Evolutionary conservation across 2,888 invertebrate species (phyloP).

Genomic region (Drosophila setosimentum): DNA sequence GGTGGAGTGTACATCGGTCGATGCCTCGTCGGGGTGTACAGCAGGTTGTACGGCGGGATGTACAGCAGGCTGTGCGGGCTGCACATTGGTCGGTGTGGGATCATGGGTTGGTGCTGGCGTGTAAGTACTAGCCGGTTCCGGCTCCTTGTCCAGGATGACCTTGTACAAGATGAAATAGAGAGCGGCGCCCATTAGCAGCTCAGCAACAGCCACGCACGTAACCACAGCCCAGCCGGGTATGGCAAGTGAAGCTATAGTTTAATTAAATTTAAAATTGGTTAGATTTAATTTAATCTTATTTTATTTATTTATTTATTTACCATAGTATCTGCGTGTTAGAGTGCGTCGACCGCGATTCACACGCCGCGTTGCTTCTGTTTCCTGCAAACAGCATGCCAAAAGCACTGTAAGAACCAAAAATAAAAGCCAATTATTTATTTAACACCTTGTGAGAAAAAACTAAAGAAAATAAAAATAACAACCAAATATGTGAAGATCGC

Average conservation of each 20-base stretch:
- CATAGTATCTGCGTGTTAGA: slow-evolving; percentile 91
- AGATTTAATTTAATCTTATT: slow-evolving; percentile 86
- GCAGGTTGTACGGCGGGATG: slow-evolving; percentile 17
- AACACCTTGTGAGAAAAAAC: slow-evolving; percentile 31
- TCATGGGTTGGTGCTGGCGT: slow-evolving; percentile 83
- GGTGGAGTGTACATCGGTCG: neutral
- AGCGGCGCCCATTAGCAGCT: slow-evolving; percentile 89
- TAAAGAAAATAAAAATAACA: slow-evolving; percentile 12
- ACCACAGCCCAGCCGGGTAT: slow-evolving; percentile 93
- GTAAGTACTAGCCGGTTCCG: slow-evolving; percentile 82
- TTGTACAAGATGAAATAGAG: slow-evolving; percentile 90
- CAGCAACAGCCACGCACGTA: slow-evolving; percentile 89
- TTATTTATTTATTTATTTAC: slow-evolving; percentile 87
- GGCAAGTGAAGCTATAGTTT: slow-evolving; percentile 87
- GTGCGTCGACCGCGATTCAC: slow-evolving; percentile 92
- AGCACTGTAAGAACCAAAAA: slow-evolving; percentile 86
- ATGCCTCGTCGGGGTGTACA: slow-evolving; percentile 23
- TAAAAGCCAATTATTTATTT: slow-evolving; percentile 18
- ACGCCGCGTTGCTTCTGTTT: slow-evolving; percentile 91
- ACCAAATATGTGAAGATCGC: slow-evolving; percentile 33
- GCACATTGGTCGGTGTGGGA: slow-evolving; percentile 31
- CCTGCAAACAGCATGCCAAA: slow-evolving; percentile 89
- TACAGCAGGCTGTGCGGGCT: slow-evolving; percentile 29
- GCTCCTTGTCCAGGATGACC: slow-evolving; percentile 86
- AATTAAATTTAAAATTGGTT: neutral